Base-by-base conservation (phyloP, 2,888 invertebrate genomes). In the Pseudococcus viburni region DNA sequence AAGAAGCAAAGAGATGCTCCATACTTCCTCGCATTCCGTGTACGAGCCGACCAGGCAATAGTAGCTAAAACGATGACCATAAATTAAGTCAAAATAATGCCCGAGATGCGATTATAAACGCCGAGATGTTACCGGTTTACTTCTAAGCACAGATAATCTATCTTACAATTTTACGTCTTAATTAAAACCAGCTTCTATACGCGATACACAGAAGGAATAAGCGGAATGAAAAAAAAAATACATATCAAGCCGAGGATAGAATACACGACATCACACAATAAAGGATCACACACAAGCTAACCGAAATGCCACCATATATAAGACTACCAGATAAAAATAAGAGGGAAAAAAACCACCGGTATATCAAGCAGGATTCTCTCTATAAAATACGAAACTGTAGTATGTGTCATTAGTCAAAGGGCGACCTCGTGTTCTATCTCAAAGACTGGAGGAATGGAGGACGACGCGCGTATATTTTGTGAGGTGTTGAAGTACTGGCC, bases 41-140 rank as follows among this genome's bases (percentile, higher is more conserved):
- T 42, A 42, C n/a, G n/a, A 33, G 64, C 19, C 22, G 22, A 19
- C 19, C 1, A 22, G 9, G 64, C 9, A 64, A 73, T 46, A 51
- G 87, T 87, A 87, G 87, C 87, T 80, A 87, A 87, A 86, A 87
- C 48, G 87, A 77, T 55, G 80, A 55, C 80, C n/a, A 87, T 87
- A 87, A 87, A 87, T 87, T 80, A 87, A 80, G 51, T 87, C 87
- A 26, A 80, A 48, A 77, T 80, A 87, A 87, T 80, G 87, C 87
- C 86, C 80, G 80, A 77, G 77, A 87, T 51, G 77, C 19, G 73
- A 86, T 33, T 80, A 87, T 77, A 87, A 86, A 86, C 77, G 77
- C 77, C 46, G 77, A 80, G 77, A 51, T 80, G 77, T 77, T 87
- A 87, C 87, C 80, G 87, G 87, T 80, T 87, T 55, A 33, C 64